phyloP scores from a whole-genome alignment of 2,888 invertebrate genomes.

The Lumbricus terrestris region DNA sequence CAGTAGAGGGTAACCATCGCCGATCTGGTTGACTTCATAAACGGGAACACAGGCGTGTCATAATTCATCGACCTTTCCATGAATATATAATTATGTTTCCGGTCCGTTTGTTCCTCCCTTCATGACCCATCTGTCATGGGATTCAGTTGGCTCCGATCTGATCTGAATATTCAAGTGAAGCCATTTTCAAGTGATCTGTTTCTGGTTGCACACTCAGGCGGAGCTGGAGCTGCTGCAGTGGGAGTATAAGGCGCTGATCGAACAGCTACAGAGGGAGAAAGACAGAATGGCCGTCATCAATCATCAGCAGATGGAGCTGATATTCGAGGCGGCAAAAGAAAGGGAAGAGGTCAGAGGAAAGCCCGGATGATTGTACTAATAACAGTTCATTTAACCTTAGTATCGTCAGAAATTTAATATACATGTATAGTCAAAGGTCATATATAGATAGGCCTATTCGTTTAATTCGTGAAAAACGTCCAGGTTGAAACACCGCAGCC shows the following conservation, averaged over 20 bases:
- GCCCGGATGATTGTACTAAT: background rate
- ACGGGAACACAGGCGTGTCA: too few relatives aligned
- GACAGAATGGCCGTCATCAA: constrained; percentile 79
- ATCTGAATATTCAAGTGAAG: background rate
- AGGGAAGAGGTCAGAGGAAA: constrained; percentile 47
- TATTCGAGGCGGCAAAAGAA: constrained; percentile 66
- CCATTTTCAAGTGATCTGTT: background rate
- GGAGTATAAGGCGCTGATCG: background rate
- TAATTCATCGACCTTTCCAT: too few relatives aligned
- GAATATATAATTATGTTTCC: too few relatives aligned
- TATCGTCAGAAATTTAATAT: background rate
- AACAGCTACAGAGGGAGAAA: constrained; percentile 67
- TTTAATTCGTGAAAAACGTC: too few relatives aligned
- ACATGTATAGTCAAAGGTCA: background rate
- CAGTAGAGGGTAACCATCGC: too few relatives aligned
- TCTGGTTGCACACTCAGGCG: constrained; percentile 14
- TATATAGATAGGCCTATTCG: too few relatives aligned
- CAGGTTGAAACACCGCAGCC: too few relatives aligned
- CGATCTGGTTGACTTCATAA: too few relatives aligned
- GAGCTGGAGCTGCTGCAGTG: constrained; percentile 77
- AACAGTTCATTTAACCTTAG: background rate
- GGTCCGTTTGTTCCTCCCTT: background rate
- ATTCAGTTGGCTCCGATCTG: background rate
- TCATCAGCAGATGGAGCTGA: constrained; percentile 73
- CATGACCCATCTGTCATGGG: too few relatives aligned